phyloP scores from a whole-genome alignment of 2,888 invertebrate genomes.

The Caenorhabditis sp. region DNA sequence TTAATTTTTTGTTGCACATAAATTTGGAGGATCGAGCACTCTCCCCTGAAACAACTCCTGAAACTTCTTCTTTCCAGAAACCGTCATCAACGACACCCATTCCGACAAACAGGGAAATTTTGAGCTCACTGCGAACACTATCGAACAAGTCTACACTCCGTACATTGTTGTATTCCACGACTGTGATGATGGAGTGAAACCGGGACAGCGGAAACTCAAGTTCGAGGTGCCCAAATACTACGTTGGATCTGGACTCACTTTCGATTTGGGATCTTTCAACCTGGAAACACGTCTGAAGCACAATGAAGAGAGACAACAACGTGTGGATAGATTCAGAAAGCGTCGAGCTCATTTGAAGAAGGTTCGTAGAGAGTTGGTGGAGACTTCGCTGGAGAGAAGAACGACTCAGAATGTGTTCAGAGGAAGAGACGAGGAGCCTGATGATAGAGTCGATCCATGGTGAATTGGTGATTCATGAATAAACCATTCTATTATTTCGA shows the following conservation, averaged over 20 bases:
- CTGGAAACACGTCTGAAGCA: conserved; percentile 67
- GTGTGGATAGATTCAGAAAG: conserved; percentile 50
- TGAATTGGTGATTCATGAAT: conserved; percentile 19
- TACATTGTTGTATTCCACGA: conserved; percentile 67
- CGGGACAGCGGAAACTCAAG: conserved; percentile 70
- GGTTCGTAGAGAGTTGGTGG: background rate
- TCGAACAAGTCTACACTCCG: conserved; percentile 46
- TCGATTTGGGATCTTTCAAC: conserved; percentile 67
- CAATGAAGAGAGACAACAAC: conserved; percentile 65
- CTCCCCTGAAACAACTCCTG: background rate
- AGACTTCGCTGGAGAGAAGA: conserved; percentile 10
- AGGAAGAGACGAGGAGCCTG: conserved; percentile 53
- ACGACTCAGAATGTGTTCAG: conserved; percentile 37
- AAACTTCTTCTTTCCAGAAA: conserved; percentile 20
- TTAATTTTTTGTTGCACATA: too few relatives aligned
- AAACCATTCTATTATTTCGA: background rate
- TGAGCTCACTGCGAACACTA: conserved; percentile 23
- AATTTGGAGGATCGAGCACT: too few relatives aligned
- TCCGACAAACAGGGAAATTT: conserved; percentile 58
- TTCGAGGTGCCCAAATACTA: conserved; percentile 70
- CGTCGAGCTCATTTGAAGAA: conserved; percentile 11
- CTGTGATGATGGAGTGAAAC: conserved; percentile 74
- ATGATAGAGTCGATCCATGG: conserved; percentile 64
- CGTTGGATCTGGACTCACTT: conserved; percentile 52
- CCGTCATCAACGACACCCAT: conserved; percentile 49